phyloP scores from a whole-genome alignment of 2,888 invertebrate genomes.

The Galerucella calmariensis region DNA sequence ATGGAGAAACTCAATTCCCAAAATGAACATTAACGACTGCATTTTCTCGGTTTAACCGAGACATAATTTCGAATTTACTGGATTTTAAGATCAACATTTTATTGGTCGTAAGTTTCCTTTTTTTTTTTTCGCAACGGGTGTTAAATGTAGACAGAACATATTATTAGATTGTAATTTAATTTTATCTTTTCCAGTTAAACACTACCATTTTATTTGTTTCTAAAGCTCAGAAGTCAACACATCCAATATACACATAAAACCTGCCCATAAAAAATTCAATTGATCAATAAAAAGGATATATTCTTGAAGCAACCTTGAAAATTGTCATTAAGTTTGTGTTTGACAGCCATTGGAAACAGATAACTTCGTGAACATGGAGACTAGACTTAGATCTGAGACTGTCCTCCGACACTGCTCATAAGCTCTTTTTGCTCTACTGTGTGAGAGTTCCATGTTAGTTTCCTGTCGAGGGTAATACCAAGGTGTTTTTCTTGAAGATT shows the following conservation, averaged over 20 bases:
- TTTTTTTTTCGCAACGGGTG: not conserved
- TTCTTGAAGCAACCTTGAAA: too few species aligned
- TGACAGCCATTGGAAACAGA: too few species aligned
- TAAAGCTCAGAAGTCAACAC: not conserved
- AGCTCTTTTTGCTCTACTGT: too few species aligned
- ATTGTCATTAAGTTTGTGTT: too few species aligned
- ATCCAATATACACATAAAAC: not conserved
- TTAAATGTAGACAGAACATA: conserved; percentile 1
- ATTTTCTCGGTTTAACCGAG: not conserved
- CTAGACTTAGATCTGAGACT: too few species aligned
- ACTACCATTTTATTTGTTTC: not conserved
- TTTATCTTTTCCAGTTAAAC: not conserved
- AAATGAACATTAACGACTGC: not conserved
- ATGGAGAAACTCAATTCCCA: too few species aligned
- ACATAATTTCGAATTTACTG: not conserved
- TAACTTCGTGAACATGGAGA: too few species aligned
- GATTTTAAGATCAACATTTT: not conserved
- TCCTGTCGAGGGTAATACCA: too few species aligned
- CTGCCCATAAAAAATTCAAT: not conserved
- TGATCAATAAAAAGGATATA: not conserved
- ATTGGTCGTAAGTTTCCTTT: not conserved
- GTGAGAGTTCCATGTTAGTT: too few species aligned
- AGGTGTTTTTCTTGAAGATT: too few species aligned
- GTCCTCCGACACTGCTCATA: too few species aligned
- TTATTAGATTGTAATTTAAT: not conserved